These are phyloP conservation scores for Lepidonotus clava DNA, from an alignment of 2,888 invertebrate species.

Conservation along the genomic window DNA sequence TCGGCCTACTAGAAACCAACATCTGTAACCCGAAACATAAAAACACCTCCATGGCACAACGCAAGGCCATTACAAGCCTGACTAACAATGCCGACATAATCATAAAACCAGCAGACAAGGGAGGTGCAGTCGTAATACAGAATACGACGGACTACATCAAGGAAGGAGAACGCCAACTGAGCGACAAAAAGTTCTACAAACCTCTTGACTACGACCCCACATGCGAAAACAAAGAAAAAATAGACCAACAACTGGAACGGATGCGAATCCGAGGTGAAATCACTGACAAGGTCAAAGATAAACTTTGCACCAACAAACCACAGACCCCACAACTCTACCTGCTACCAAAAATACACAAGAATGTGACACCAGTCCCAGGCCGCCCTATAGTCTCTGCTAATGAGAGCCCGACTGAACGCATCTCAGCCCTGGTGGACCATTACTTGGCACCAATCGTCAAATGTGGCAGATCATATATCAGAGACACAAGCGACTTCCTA, in stretches of 20 bases:
- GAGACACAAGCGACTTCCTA: neutral
- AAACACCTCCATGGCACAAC: no score
- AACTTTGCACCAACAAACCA: neutral
- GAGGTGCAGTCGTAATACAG: neutral
- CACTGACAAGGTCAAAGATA: neutral
- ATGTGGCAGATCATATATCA: neutral
- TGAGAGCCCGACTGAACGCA: no score
- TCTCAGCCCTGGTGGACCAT: neutral
- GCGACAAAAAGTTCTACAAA: neutral
- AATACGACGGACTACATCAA: neutral
- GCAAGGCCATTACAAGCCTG: no score
- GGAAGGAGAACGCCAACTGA: neutral
- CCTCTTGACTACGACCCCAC: neutral
- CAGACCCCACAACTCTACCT: neutral
- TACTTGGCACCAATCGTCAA: neutral
- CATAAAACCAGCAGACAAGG: neutral
- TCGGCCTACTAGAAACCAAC: no score
- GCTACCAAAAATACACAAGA: constrained; percentile 3
- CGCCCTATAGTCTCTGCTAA: neutral
- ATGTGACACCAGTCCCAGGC: neutral
- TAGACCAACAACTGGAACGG: neutral
- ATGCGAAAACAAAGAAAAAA: neutral
- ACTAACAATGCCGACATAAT: no score
- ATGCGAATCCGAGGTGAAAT: neutral
- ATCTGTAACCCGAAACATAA: no score